A percentile compares a stretch with the other conserved stretches of the same genome.
These are phyloP conservation scores for Amorpha juglandis DNA, from an alignment of 2,888 invertebrate species.

Conservation along the genomic window DNA sequence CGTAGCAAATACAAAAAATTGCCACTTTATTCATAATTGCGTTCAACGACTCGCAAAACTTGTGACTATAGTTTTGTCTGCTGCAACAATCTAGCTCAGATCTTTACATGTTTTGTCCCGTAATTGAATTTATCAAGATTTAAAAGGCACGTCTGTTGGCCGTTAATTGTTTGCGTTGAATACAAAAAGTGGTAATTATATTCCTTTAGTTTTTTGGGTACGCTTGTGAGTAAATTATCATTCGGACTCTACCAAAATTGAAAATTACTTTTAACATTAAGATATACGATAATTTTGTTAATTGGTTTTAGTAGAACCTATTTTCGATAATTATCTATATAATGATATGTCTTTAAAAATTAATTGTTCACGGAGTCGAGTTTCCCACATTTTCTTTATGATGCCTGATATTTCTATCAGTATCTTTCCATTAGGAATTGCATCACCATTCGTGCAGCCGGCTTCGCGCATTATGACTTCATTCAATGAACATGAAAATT, in stretches of 20 bases:
- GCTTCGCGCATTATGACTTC: not conserved
- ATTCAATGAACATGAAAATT: not conserved
- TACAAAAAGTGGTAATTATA: slow-evolving; percentile 23
- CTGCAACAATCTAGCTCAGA: not conserved
- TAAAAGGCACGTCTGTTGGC: slow-evolving; percentile 1
- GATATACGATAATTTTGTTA: no score
- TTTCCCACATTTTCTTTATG: not conserved
- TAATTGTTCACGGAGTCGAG: not conserved
- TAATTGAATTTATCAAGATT: slow-evolving; percentile 17
- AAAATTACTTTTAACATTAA: not conserved
- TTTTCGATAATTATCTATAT: no score
- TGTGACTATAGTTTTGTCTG: not conserved
- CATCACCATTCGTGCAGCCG: not conserved
- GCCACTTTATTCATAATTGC: not conserved
- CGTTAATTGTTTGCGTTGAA: slow-evolving; percentile 9
- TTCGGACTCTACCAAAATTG: not conserved
- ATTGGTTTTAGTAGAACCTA: no score
- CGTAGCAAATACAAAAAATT: not conserved
- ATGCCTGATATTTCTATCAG: not conserved
- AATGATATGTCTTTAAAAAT: no score
- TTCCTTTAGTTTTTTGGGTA: slow-evolving; percentile 20
- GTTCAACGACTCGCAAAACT: not conserved
- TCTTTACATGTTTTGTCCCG: slow-evolving; percentile 3
- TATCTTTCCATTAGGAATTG: not conserved
- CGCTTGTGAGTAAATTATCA: not conserved